Conservation (phyloP, 2,797 vertebrate genomes). For the Sebastiscus albofasciatus region DNA sequence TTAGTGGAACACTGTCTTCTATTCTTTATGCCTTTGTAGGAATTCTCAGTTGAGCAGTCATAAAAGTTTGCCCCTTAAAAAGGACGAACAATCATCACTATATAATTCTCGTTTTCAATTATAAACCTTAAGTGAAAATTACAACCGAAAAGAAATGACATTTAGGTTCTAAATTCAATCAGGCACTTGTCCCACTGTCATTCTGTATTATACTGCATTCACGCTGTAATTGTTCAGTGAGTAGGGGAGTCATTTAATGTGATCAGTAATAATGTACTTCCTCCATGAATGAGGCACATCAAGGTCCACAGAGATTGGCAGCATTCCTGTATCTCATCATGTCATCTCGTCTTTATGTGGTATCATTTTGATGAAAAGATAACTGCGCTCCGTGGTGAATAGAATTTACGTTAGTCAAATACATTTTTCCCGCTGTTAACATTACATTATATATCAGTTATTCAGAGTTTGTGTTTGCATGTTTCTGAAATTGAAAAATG, state of each 20-base stretch:
- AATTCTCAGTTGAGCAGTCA: constrained; percentile 16
- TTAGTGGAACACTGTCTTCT: constrained; percentile 28
- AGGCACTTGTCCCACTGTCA: constrained; percentile 31
- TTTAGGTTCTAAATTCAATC: constrained; percentile 46
- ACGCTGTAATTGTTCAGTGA: constrained; percentile 22
- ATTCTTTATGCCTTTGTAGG: constrained; percentile 19
- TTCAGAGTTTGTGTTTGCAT: not conserved
- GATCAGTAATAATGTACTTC: constrained; percentile 29
- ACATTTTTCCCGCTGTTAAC: not conserved
- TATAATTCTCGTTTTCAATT: constrained; percentile 37
- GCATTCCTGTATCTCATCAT: not conserved
- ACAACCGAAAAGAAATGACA: constrained; percentile 35
- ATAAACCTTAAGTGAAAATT: constrained; percentile 37
- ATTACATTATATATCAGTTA: not conserved
- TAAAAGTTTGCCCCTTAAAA: constrained; percentile 35
- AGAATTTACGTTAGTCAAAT: not conserved
- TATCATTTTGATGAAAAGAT: not conserved
- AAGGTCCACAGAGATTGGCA: not conserved
- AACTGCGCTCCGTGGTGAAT: not conserved
- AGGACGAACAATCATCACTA: constrained; percentile 21
- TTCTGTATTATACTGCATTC: not conserved
- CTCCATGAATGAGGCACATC: constrained; percentile 20
- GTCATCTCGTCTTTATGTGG: not conserved
- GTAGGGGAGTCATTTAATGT: constrained; percentile 38
- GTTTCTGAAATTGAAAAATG: not conserved